Conservation (phyloP, 2,888 invertebrate species). For the Coelinius sp. region DNA sequence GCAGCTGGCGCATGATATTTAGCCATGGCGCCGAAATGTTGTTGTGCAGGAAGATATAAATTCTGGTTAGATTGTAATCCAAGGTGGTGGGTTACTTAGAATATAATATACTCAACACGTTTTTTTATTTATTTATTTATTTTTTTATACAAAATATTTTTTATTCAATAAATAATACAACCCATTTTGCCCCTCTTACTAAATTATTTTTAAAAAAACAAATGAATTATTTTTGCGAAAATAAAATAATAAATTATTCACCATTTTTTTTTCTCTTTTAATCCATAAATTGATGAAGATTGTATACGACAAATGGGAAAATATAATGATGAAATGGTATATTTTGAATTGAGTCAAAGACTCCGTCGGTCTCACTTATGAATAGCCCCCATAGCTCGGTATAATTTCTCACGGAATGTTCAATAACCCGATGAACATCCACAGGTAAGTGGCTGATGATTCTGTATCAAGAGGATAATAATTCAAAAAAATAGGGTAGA, state of each 20-base stretch:
- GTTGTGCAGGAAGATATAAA: slow-evolving; percentile 64
- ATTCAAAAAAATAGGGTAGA: slow-evolving; percentile 10
- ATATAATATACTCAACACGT: slow-evolving; percentile 21
- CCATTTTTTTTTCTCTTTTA: too few species aligned
- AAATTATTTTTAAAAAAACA: too few species aligned
- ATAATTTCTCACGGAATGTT: slow-evolving; percentile 36
- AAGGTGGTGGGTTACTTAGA: slow-evolving; percentile 38
- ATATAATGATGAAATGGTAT: not conserved
- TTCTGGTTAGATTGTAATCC: slow-evolving; percentile 65
- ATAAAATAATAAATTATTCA: too few species aligned
- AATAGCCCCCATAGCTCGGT: not conserved
- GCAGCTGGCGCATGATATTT: slow-evolving; percentile 54
- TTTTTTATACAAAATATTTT: too few species aligned
- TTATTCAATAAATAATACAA: too few species aligned
- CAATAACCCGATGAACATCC: slow-evolving; percentile 2
- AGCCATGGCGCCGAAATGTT: slow-evolving; percentile 64
- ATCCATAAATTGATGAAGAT: not conserved
- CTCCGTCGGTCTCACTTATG: not conserved
- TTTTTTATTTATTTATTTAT: too few species aligned
- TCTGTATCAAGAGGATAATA: slow-evolving; percentile 26
- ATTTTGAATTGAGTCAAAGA: not conserved
- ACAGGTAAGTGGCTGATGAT: slow-evolving; percentile 20
- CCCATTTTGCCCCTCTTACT: too few species aligned
- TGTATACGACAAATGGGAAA: not conserved
- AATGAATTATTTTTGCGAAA: too few species aligned